These are phyloP conservation scores for Resseliella maxima DNA, from an alignment of 2,888 invertebrate genomes.

Conservation along the genomic window DNA sequence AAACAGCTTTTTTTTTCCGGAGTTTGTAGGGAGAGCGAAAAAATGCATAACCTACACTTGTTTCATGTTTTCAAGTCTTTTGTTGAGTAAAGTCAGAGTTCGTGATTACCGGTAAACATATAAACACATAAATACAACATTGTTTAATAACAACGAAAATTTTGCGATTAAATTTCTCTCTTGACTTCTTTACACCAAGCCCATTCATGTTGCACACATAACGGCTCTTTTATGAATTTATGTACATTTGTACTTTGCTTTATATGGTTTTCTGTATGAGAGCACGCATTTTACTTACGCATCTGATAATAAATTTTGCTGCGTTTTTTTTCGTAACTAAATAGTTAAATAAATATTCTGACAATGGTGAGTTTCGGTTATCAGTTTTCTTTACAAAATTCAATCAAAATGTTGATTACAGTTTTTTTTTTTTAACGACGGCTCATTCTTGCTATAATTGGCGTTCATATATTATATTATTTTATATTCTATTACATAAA, in stretches of 20 bases:
- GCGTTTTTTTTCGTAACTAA: neutral
- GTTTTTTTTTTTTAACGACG: neutral
- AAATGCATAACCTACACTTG: conserved; percentile 17
- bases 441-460: no score
- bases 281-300: neutral
- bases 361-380: neutral
- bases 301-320: conserved; percentile 18
- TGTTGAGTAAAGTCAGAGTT: conserved; percentile 13
- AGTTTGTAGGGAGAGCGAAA: neutral
- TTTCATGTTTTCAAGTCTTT: neutral
- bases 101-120: neutral
- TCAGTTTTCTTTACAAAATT: neutral
- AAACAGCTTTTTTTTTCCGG: neutral
- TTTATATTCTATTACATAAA: neutral
- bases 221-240: neutral
- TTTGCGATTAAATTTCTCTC: neutral
- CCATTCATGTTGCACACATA: neutral
- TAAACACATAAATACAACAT: neutral
- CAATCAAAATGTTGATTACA: neutral
- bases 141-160: neutral
- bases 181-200: neutral
- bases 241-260: no score
- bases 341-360: neutral
- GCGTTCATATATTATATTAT: neutral
- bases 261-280: no score